Base-by-base conservation (phyloP, 1,140 invertebrate genomes). In the Catajapyx aquilonaris region DNA sequence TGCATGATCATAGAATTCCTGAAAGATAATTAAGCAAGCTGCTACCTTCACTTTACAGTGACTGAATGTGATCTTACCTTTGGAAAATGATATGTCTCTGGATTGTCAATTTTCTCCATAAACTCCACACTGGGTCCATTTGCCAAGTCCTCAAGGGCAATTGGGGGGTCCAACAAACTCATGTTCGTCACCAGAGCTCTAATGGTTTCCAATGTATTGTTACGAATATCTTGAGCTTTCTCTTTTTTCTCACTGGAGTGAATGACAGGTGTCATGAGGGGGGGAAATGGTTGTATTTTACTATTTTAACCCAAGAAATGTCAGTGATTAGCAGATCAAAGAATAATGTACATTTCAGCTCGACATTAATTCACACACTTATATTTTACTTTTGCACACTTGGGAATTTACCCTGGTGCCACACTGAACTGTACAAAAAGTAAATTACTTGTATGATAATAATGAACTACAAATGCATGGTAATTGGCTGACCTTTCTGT, bases 171-270 rank as follows among this genome's bases (percentile, higher is more conserved):
- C n/a, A 53, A 23, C 2, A 33, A 32, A 1, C 20, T 39, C 49
- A 55, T 45, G 13, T 48, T 44, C 19, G 35, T 41, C 1, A 37
- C 44, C 18, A 55, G 34, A 31, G 51, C 51, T 46, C 46, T 50
- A 10, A 52, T 48, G 7, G 50, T 35, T 41, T 52, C 47, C 13
- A 50, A 39, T 31, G 57, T 37, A 40, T 57, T 57, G 31, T 25
- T 44, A 28, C 48, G 45, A 23, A 57, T 57, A 23, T 55, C 50
- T 18, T 43, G 16, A 13, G 38, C 39, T 40, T 57, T 57, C 30
- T 54, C 46, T 35, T 41, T 34, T 37, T 49, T 43, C 41, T 57
- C 55, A 17, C 44, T 42, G 19, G 28, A 31, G 40, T 19, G 39
- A 42, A 19, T 4, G 7, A 19, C 9, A 11, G 13, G 35, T 4